Base-by-base conservation (phyloP, 35 echinoderm and acorn worm species). In the Apostichopus japonicus region DNA sequence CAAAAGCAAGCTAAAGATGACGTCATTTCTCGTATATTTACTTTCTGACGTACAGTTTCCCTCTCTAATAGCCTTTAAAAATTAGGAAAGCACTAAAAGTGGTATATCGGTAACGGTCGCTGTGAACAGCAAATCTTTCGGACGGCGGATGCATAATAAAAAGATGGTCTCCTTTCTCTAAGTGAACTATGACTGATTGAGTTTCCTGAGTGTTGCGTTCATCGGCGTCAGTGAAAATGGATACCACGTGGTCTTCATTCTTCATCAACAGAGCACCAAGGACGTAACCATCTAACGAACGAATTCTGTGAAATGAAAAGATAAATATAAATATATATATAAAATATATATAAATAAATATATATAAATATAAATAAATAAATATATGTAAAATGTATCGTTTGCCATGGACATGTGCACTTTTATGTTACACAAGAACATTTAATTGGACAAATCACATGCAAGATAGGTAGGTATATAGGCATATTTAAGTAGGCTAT, bases 1-100 rank as follows among this genome's bases (percentile, higher is more conserved):
- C 33, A 3, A 44, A 44, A 44, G 33, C 33, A 44, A 44, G 63
- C 19, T 19, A 67, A 67, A 11, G 63, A 10, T 67, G 63, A 67
- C 63, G 63, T 67, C 63, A 67, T 67, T 67, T 67, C 63, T 67
- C 8, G 11, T 67, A 67, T 67, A 23, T 13, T 19, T 6, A 44
- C 33, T 44, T 44, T 80, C 6, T 17, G 78, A 13, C 23, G 17
- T 24, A 80, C 78, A 11, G 11, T 44, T 44, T 44, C 33, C 4
- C 33, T 44, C 10, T 55, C 16, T 87, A 87, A 21, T 87, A 19
- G 23, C 95, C 95, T 58, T 87, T 93, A 79, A 90, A 96, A 53
- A 96, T 77, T 10, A 96, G 84, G 86, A 96, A 96, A 0, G 94
- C 96, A 21, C 82, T 98, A 72, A 98, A 98, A 15, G 94, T 98